These are phyloP conservation scores for Meda fulgida DNA, from an alignment of 2,797 vertebrate species.

Conservation along the genomic window DNA sequence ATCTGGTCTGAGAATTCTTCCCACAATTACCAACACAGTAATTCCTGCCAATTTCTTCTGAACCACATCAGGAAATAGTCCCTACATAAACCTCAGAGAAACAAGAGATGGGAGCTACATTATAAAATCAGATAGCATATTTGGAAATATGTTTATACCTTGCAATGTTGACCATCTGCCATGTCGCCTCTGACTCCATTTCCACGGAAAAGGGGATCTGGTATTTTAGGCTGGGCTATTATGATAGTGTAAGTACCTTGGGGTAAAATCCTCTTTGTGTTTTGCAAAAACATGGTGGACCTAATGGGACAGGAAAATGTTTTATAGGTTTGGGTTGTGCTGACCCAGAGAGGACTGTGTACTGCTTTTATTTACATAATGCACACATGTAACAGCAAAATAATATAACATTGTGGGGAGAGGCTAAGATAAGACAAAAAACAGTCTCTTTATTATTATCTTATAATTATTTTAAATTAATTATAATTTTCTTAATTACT, in stretches of 20 bases:
- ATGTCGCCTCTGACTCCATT: conserved; percentile 21
- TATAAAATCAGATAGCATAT: conserved; percentile 36
- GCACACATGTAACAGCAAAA: conserved; percentile 13
- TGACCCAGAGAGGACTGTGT: conserved; percentile 17
- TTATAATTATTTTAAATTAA: not conserved
- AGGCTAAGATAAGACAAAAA: not conserved
- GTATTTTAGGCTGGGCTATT: conserved; percentile 9
- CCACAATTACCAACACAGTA: conserved; percentile 20
- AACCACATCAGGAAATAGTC: conserved; percentile 36
- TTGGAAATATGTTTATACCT: conserved; percentile 27
- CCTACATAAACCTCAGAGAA: conserved; percentile 26
- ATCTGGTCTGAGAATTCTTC: conserved; percentile 11
- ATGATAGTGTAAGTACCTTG: conserved; percentile 46
- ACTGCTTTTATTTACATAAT: not conserved
- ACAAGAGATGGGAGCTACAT: not conserved
- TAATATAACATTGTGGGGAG: conserved; percentile 3
- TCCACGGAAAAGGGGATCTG: not conserved
- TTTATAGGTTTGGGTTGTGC: conserved; percentile 12
- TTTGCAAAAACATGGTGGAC: conserved; percentile 34
- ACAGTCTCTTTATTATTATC: not conserved
- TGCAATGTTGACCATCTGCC: conserved; percentile 36
- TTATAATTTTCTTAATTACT: not conserved
- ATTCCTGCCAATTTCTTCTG: not conserved
- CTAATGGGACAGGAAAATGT: not conserved
- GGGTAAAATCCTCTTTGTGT: conserved; percentile 40